Percentiles rank a stretch among this genome's conserved stretches.
phyloP scores from a whole-genome alignment of 2,888 invertebrate genomes.

The Nemotelus pantherinus region DNA sequence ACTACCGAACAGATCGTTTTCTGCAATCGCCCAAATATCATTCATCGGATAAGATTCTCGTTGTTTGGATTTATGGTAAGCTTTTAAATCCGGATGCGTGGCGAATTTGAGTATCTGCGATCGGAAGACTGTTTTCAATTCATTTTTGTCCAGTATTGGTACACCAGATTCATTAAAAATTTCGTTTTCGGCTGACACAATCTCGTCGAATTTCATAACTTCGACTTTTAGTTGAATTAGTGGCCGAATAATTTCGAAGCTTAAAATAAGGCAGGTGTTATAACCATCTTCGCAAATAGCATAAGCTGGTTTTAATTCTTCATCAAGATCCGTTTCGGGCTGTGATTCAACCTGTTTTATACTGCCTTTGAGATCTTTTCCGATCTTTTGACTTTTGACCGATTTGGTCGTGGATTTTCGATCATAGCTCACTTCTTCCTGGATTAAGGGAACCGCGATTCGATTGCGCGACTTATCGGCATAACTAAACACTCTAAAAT shows the following conservation, averaged over 20 bases:
- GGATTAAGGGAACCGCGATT: constrained; percentile 1
- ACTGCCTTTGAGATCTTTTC: too few species aligned
- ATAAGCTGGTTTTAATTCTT: not conserved
- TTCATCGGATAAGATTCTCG: not conserved
- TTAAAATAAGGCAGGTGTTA: constrained; percentile 29
- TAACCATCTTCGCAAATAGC: constrained; percentile 32
- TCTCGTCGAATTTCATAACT: not conserved
- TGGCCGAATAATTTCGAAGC: constrained; percentile 22
- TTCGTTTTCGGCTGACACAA: not conserved
- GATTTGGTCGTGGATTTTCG: not conserved
- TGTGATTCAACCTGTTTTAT: not conserved
- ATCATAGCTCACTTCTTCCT: not conserved
- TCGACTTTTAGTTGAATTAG: constrained; percentile 13
- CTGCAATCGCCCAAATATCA: constrained; percentile 19
- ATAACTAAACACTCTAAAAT: constrained; percentile 13
- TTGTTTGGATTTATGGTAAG: not conserved
- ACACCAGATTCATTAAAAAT: constrained; percentile 10
- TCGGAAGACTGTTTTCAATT: not conserved
- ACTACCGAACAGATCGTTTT: constrained; percentile 35
- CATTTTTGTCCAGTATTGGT: not conserved
- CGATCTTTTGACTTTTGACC: not conserved
- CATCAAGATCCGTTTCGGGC: not conserved
- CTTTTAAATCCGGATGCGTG: not conserved
- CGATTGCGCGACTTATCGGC: not conserved
- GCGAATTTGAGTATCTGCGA: constrained; percentile 20